Percentiles rank a stretch among this genome's conserved stretches.
phyloP scores from a whole-genome alignment of 2,113 vertebrate genomes.

The Amphiprion ocellaris region DNA sequence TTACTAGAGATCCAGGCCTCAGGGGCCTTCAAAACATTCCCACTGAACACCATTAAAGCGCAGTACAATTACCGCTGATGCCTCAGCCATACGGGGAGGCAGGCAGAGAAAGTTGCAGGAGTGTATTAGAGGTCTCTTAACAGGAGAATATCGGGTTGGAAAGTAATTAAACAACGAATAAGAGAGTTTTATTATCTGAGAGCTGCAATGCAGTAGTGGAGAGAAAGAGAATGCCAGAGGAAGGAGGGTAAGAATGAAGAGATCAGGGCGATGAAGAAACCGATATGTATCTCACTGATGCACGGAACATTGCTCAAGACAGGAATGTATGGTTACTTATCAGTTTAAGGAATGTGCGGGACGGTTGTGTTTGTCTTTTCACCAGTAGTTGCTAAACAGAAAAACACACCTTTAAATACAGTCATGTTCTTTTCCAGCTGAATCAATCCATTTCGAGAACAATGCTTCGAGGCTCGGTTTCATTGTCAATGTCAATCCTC shows the following conservation, averaged over 20 bases:
- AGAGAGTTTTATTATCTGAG: constrained; percentile 42
- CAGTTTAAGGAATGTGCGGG: constrained; percentile 54
- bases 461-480: not conserved
- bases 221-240: constrained; percentile 10
- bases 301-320: constrained; percentile 42
- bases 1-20: constrained; percentile 73
- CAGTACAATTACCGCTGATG: constrained; percentile 62
- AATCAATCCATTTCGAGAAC: constrained; percentile 23
- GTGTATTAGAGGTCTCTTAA: constrained; percentile 58
- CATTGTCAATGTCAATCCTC: constrained; percentile 1
- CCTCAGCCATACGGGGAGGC: constrained; percentile 6
- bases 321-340: constrained; percentile 66
- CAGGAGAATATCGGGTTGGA: constrained; percentile 45
- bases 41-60: constrained; percentile 56
- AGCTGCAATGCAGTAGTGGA: constrained; percentile 34
- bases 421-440: constrained; percentile 1
- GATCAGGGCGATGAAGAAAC: constrained; percentile 16
- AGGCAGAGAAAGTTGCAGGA: constrained; percentile 39
- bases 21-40: constrained; percentile 66
- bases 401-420: constrained; percentile 23
- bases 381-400: constrained; percentile 16
- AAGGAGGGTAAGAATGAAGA: constrained; percentile 20
- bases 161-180: constrained; percentile 62
- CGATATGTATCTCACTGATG: constrained; percentile 55
- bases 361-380: constrained; percentile 11